phyloP scores from a whole-genome alignment of 2,113 vertebrate genomes.

The Syngnathus floridae region DNA sequence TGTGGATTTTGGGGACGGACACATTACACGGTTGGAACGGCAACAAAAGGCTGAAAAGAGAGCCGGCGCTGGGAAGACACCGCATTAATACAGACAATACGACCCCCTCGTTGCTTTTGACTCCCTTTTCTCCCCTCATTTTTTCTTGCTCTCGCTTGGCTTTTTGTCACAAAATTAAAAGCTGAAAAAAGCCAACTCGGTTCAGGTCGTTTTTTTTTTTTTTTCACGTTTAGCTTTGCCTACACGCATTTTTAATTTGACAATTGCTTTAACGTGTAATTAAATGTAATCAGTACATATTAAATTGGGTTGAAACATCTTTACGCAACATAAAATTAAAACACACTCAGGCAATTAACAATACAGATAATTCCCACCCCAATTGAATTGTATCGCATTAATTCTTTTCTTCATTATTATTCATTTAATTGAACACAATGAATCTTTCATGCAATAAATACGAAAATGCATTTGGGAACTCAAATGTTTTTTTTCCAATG shows the following conservation, averaged over 20 bases:
- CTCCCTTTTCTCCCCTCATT: conserved; percentile 31
- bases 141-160: conserved; percentile 16
- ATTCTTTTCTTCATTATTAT: not conserved
- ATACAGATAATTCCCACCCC: conserved; percentile 3
- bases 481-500: conserved; percentile 6
- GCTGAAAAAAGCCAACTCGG: conserved; percentile 33
- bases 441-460: not conserved
- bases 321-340: conserved; percentile 18
- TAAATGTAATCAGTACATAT: conserved; percentile 45
- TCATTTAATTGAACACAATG: not conserved
- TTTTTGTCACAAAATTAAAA: conserved; percentile 44
- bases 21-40: conserved; percentile 65
- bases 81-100: conserved; percentile 65
- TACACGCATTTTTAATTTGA: conserved; percentile 47
- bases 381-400: not conserved
- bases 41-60: conserved; percentile 67
- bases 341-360: not conserved
- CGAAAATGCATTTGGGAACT: conserved; percentile 6
- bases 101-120: conserved; percentile 47
- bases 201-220: conserved; percentile 33
- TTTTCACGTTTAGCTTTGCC: conserved; percentile 33
- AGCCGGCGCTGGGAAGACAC: conserved; percentile 63
- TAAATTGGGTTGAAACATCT: conserved; percentile 19
- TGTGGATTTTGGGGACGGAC: conserved; percentile 65
- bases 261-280: conserved; percentile 49